Evolutionary conservation across 2,113 vertebrate species (phyloP), one percentile per base, ranked within the genome.

Genomic region (Megaceryle maxima): DNA sequence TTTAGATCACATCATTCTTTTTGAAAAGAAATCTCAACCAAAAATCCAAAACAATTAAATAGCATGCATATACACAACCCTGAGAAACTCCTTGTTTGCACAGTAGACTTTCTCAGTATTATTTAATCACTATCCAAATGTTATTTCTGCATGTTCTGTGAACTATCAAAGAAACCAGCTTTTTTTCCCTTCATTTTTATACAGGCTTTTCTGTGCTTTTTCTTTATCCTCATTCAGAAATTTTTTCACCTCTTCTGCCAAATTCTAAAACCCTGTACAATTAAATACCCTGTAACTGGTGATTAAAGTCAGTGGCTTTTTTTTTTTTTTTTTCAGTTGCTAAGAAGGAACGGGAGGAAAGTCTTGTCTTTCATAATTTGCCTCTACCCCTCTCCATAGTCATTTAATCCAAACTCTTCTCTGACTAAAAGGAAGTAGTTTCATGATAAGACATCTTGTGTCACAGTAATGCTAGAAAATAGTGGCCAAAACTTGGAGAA

Each of bases 1-100:
- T 98, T 97, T 97, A 98, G 97, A 98, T 97, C 96, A 96, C 92
- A 97, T 97, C 91, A 96, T 97, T 97, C 94, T 96, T 94, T 94
- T 97, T 92, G 96, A 97, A 98, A 98, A 95, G 97, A 96, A 93
- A 94, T 64, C 89, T 92, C 81, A 75, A 92, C 60, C 44, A 84
- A 59, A 95, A 96, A 96, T 92, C 55, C 72, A 83, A 97, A 97
- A 97, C 91, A 97, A 95, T 96, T 97, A 93, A 94, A 90, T 90
- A 92, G 77, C 60, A 77, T 69, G 88, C 85, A 90, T 55, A 84
- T 73, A 80, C 72, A 76, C 59, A 96, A 83, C 88, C 85, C 76
- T 95, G 96, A 97, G 96, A 98, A 97, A 97, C 96, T 96, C 93
- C 93, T 92, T 97, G 95, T 97, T 97, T 95, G 87, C 94, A 83